Evolutionary conservation across 2,797 vertebrate genomes (phyloP), one percentile per base, ranked within the genome.

Genomic region (Hyperoplus lanceolatus): DNA sequence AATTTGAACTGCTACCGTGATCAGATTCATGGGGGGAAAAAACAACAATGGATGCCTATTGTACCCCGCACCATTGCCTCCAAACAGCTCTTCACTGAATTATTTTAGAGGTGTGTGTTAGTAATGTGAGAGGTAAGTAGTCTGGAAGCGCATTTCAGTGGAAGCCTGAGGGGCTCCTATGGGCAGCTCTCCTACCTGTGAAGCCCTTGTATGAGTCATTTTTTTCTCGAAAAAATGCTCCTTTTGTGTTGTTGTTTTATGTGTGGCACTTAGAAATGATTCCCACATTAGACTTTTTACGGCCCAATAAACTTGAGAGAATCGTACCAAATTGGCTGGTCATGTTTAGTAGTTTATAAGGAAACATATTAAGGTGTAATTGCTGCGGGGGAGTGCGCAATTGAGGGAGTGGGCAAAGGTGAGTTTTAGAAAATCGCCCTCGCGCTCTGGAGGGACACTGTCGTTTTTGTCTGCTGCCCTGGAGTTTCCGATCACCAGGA

Each of bases 271-370:
- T 90, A 86, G 85, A 94, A 95, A 94, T 88, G 82, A 93, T 92
- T 93, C 89, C 91, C 86, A 92, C 84, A 90, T 94, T 92, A 80
- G 84, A 87, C 62, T 83, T 84, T 95, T 94, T 94, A 94, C 59
- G 18, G 77, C 84, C 91, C 89, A 90, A 93, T 96, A 95, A 95
- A 95, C 81, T 91, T 87, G 87, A 89, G 88, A 92, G 86, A 92
- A 93, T 93, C 63, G 74, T 84, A 94, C 87, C 82, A 90, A 94
- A 93, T 84, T 92, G 92, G 89, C 86, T 88, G 85, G 86, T 85
- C 90, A 90, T 91, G 90, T 92, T 94, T 93, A 90, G 91, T 75
- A 90, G 85, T 93, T 95, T 93, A 93, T 94, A 90, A 91, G 92
- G 89, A 94, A 95, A 90, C 84, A 1, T 90, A 93, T 94, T 93